Evolutionary conservation across 92 coral and sea anemone genomes (phyloP), one percentile per base, ranked within the genome.

Genomic region (Parazoanthus swiftii): DNA sequence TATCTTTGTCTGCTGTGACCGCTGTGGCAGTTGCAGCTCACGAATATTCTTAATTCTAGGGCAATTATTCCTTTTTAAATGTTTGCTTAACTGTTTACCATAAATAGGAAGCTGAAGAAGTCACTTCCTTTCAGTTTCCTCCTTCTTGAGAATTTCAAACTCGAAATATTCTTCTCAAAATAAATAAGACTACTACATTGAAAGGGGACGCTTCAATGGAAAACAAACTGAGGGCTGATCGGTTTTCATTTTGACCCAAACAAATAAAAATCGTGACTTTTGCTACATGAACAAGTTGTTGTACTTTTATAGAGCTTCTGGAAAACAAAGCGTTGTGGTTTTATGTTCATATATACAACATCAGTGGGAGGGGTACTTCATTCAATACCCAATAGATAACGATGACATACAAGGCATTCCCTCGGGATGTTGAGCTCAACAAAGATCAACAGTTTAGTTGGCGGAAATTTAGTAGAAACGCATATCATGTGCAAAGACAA

Each of bases 61-160:
- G 50, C 86, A 70, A 68, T 83, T 83, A 83, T 70, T 50, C 77
- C 43, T 26, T 83, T 83, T 14, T 67, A 43, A 83, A 66, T 18
- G 7, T 82, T 43, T 43, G n/a, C 33, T 29, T 29, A 29, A 25
- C 10, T 48, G 59, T 67, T 82, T 21, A 39, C 25, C 9, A 44
- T 37, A 42, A 70, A 25, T 23, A 46, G 65, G 15, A 84, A 15
- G 13, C 29, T 9, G 5, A 70, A 8, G 35, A 25, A 44, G 3
- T 44, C 54, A 25, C 36, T 44, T 44, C 77, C 43, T 44, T 3
- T 59, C 33, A 48, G 1, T 10, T 70, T 5, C 20, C 21, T 26
- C 9, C 35, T 13, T 68, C 8, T 44, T 37, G 23, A 46, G 29
- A 39, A 43, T 10, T 77, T n/a, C 21, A 83, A 83, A 84, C n/a